Conservation (phyloP, 1,140 invertebrate species). For the Nephotettix cincticeps region DNA sequence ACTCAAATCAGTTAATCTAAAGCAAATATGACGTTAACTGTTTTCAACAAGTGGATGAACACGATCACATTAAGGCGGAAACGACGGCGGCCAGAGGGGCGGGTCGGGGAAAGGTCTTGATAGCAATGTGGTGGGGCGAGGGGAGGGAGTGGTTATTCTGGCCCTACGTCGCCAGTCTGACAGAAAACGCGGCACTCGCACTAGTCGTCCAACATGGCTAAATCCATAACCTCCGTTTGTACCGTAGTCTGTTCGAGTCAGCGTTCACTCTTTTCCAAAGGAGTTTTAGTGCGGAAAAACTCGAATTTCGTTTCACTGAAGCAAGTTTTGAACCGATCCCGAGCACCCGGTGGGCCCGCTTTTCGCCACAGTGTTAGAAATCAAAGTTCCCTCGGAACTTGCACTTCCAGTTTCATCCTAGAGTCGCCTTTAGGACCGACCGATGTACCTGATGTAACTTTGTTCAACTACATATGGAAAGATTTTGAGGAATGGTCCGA, state of each 20-base stretch:
- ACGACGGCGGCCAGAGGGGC: no score
- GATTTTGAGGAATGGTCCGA: slow-evolving; percentile 53
- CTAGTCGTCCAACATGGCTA: neutral
- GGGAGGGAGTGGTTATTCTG: no score
- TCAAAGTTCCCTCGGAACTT: neutral
- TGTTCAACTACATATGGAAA: slow-evolving; percentile 55
- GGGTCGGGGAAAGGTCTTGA: no score
- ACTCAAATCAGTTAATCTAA: no score
- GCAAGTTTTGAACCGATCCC: neutral
- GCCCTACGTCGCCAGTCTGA: no score
- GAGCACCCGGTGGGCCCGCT: neutral
- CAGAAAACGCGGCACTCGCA: no score
- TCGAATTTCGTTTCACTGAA: neutral
- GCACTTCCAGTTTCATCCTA: slow-evolving; percentile 16
- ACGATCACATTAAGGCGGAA: no score
- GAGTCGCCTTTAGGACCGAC: slow-evolving; percentile 53
- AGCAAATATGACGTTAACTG: no score
- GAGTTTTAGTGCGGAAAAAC: neutral
- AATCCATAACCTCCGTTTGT: neutral
- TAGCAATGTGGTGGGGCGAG: no score
- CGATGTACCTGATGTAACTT: slow-evolving; percentile 50
- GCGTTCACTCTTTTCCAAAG: neutral
- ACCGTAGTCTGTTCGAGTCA: neutral
- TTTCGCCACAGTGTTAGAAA: neutral
- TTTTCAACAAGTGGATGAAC: no score